A percentile compares a stretch with the other conserved stretches of the same genome.
phyloP scores from a whole-genome alignment of 2,888 invertebrate genomes.

The Scaptomyza cyrtandrae region DNA sequence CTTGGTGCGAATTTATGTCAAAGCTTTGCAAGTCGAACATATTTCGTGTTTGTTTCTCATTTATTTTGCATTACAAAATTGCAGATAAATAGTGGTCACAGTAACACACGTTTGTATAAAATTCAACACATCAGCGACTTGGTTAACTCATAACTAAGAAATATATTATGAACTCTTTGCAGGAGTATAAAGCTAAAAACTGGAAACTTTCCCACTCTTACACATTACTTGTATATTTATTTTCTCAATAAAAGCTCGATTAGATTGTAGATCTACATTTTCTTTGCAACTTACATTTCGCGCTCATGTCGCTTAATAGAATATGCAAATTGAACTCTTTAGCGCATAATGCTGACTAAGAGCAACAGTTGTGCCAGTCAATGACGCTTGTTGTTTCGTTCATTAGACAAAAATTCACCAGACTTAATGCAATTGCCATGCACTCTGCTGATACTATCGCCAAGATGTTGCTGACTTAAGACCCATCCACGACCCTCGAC shows the following conservation, averaged over 20 bases:
- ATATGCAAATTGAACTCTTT: slow-evolving; percentile 44
- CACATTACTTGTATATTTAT: neutral
- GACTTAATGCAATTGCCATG: slow-evolving; percentile 64
- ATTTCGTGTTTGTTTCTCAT: slow-evolving; percentile 54
- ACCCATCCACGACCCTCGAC: slow-evolving; percentile 17
- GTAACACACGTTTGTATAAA: slow-evolving; percentile 16
- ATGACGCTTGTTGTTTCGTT: slow-evolving; percentile 58
- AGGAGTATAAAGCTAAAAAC: neutral
- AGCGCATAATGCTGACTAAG: slow-evolving; percentile 39
- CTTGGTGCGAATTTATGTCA: slow-evolving; percentile 50
- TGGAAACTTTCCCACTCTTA: neutral
- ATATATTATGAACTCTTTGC: neutral
- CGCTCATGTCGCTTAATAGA: slow-evolving; percentile 10
- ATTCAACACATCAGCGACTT: neutral
- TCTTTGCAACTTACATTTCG: neutral
- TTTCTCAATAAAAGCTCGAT: neutral
- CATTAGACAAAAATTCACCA: slow-evolving; percentile 56
- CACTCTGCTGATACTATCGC: slow-evolving; percentile 31
- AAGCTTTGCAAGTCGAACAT: slow-evolving; percentile 41
- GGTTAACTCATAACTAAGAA: neutral
- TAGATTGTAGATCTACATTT: neutral
- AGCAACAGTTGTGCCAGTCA: slow-evolving; percentile 61
- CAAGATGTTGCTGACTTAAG: slow-evolving; percentile 20
- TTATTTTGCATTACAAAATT: slow-evolving; percentile 29
- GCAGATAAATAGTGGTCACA: neutral